These are phyloP conservation scores for Halictus quadricinctus DNA, from an alignment of 2,888 invertebrate species.

Conservation along the genomic window DNA sequence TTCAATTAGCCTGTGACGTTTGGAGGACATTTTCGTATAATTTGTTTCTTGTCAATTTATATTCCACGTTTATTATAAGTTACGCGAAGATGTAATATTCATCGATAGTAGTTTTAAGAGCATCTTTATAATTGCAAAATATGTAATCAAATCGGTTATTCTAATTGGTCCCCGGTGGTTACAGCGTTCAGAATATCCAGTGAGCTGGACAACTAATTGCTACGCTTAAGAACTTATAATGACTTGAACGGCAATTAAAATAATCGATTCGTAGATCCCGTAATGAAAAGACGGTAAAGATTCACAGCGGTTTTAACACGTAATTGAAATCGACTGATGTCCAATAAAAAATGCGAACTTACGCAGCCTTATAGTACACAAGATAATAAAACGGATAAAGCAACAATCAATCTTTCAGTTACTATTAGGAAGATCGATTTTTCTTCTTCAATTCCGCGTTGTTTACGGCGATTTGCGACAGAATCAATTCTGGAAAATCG, in stretches of 20 bases:
- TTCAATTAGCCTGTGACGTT: neutral
- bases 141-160: neutral
- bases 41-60: neutral
- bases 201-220: neutral
- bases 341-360: neutral
- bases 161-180: neutral
- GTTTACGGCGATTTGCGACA: neutral
- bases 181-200: neutral
- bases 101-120: neutral
- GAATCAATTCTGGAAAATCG: neutral
- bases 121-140: neutral
- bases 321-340: neutral
- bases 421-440: neutral
- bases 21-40: neutral
- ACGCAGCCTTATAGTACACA: neutral
- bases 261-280: neutral
- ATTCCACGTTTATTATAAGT: neutral
- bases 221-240: neutral
- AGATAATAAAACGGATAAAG: neutral
- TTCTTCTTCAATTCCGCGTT: neutral
- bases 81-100: neutral
- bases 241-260: neutral
- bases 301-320: neutral
- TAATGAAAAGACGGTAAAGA: neutral
- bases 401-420: neutral